Evolutionary conservation across 1,140 invertebrate genomes (phyloP), one percentile per base, ranked within the genome.

Genomic region (Lethrus apterus): DNA sequence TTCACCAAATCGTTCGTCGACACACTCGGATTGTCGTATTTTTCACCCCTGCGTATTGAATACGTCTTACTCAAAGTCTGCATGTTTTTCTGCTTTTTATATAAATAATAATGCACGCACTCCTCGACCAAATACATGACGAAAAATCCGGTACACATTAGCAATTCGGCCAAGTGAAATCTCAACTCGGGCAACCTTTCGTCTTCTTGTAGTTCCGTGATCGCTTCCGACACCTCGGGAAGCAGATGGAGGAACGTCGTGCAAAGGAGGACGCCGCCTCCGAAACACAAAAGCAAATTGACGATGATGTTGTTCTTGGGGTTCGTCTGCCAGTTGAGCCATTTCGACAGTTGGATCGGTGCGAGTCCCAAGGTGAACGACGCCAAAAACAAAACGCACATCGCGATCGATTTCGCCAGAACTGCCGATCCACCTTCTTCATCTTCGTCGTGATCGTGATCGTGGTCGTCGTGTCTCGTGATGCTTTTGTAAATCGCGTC

Each of bases 231-330:
- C 0, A 93, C 84, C 70, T 96, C 93, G 1, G 92, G 92, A 21
- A 95, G 67, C 41, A 97, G 68, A 65, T 97, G 92, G 34, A 93
- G 69, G 55, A 95, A 90, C 0, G 87, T 91, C 1, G 92, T 95
- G 31, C 84, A 83, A 45, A 97, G 73, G 9, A 97, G 74, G 2
- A 95, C 89, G 1, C 93, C 93, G 2, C 89, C 93, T 2, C 91
- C 91, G 54, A 94, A 89, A 51, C 87, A 87, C 18, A 92, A 70
- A 4, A 93, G 64, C n/a, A 80, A 57, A 49, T 74, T 60, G 2
- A 79, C 72, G 10, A 73, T 54, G 21, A 51, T 66, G 19, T 65
- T 70, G 0, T 72, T 74, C 45, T 70, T 66, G 3, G 62, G 55
- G 31, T 70, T 48, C 1, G 47, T 38, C 17, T 61, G 40, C 78